phyloP scores from a whole-genome alignment of 2,888 invertebrate genomes.

The Limnephilus auricula region DNA sequence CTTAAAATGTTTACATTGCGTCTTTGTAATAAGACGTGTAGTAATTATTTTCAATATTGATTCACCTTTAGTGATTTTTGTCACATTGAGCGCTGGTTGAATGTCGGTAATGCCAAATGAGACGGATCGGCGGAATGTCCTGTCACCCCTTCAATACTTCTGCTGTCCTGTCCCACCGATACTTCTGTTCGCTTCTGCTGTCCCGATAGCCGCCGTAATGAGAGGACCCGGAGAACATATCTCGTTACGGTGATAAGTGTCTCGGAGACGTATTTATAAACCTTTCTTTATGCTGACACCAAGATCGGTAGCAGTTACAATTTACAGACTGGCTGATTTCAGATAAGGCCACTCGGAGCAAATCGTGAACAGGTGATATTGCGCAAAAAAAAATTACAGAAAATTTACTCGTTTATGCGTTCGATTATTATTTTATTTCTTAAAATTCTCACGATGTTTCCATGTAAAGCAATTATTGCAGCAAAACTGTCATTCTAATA shows the following conservation, averaged over 20 bases:
- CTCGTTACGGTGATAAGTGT: slow-evolving; percentile 59
- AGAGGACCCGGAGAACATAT: slow-evolving; percentile 53
- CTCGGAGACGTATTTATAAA: slow-evolving; percentile 45
- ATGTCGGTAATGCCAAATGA: slow-evolving; percentile 39
- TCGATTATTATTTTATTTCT: not conserved
- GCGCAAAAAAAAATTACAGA: not conserved
- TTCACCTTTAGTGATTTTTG: not conserved
- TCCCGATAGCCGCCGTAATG: slow-evolving; percentile 58
- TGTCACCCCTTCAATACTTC: slow-evolving; percentile 35
- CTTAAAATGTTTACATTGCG: not conserved
- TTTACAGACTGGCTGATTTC: not conserved
- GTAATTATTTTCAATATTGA: not conserved
- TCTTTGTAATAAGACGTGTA: not conserved
- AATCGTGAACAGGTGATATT: not conserved
- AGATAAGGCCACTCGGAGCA: not conserved
- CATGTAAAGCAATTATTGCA: not conserved
- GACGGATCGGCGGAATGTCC: slow-evolving; percentile 53
- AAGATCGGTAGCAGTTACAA: slow-evolving; percentile 6
- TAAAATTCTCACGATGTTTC: not conserved
- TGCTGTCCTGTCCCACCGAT: slow-evolving; percentile 35
- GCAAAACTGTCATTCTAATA: not conserved
- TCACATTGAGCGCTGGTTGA: not conserved
- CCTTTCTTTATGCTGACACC: slow-evolving; percentile 21
- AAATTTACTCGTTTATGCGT: not conserved
- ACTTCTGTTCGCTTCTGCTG: slow-evolving; percentile 47